phyloP scores from a whole-genome alignment of 2,797 vertebrate genomes.

The Onychomys leucogaster region DNA sequence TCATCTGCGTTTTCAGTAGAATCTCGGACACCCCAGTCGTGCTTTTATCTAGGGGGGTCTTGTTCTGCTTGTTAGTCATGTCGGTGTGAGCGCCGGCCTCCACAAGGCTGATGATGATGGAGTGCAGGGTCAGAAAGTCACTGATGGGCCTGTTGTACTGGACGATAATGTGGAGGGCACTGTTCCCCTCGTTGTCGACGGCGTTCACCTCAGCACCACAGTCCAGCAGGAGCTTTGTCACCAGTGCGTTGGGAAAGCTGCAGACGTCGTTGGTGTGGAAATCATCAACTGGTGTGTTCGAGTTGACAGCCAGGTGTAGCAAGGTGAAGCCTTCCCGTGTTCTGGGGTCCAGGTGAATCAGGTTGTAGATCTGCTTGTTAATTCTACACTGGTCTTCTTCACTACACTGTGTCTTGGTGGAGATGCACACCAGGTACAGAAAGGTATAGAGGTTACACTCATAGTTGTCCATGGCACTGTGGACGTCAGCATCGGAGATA shows the following conservation, averaged over 20 bases:
- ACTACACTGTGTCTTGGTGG: constrained; percentile 94
- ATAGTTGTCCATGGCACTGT: constrained; percentile 93
- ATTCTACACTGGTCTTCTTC: constrained; percentile 93
- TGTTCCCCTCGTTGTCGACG: constrained; percentile 95
- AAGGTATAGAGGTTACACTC: constrained; percentile 98
- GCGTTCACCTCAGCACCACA: constrained; percentile 96
- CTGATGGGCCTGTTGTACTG: constrained; percentile 99
- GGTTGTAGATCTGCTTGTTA: constrained; percentile 97
- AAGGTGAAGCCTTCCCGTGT: constrained; percentile 94
- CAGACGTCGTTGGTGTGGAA: constrained; percentile 99
- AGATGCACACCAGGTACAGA: constrained; percentile 97
- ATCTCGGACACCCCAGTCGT: constrained; percentile 98
- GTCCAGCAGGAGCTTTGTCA: constrained; percentile 96
- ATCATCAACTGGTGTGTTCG: constrained; percentile 95
- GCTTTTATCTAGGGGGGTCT: constrained; percentile 97
- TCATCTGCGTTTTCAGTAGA: constrained; percentile 99
- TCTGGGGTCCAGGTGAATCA: constrained; percentile 95
- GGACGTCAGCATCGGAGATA: constrained; percentile 90
- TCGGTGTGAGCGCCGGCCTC: constrained; percentile 98
- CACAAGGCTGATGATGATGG: constrained; percentile 98
- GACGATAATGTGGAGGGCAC: constrained; percentile 96
- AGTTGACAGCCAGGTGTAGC: constrained; percentile 97
- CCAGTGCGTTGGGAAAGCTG: constrained; percentile 96
- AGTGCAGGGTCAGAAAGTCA: constrained; percentile 97
- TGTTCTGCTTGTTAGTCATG: constrained; percentile 98